These are phyloP conservation scores for Exocentrus adspersus DNA, from an alignment of 2,888 invertebrate species.

Conservation along the genomic window DNA sequence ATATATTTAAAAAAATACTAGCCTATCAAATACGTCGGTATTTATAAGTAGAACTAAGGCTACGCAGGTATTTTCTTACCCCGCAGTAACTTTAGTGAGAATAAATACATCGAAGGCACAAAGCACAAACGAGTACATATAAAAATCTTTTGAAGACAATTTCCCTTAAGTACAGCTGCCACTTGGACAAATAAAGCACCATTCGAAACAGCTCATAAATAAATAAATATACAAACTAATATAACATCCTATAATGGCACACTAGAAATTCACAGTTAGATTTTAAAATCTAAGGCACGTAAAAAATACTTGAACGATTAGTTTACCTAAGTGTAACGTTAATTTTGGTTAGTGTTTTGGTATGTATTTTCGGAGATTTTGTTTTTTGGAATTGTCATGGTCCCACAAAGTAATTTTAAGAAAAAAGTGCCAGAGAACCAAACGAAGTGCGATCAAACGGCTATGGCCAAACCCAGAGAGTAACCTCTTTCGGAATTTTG, in stretches of 20 bases:
- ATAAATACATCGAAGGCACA: slow-evolving; percentile 29
- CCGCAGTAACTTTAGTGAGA: no score
- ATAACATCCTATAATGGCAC: slow-evolving; percentile 43
- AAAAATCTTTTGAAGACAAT: slow-evolving; percentile 30
- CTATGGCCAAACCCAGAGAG: slow-evolving; percentile 55
- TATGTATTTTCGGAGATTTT: slow-evolving; percentile 26
- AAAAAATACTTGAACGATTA: slow-evolving; percentile 3
- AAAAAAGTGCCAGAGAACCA: slow-evolving; percentile 13
- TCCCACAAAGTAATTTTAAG: slow-evolving; percentile 27
- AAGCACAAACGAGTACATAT: slow-evolving; percentile 37
- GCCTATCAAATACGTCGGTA: no score
- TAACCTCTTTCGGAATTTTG: slow-evolving; percentile 36
- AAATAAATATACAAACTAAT: slow-evolving; percentile 12
- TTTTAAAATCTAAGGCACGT: slow-evolving; percentile 32
- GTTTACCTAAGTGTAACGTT: slow-evolving; percentile 12
- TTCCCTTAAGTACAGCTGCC: slow-evolving; percentile 50
- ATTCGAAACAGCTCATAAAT: slow-evolving; percentile 44
- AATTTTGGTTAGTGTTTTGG: slow-evolving; percentile 30
- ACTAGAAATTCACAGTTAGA: slow-evolving; percentile 49
- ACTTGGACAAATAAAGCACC: slow-evolving; percentile 45
- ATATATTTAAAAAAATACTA: no score
- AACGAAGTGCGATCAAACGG: slow-evolving; percentile 46
- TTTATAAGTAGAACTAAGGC: no score
- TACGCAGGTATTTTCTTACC: no score
- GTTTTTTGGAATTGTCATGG: slow-evolving; percentile 33